These are phyloP conservation scores for Adelosebastes latens DNA, from an alignment of 2,797 vertebrate genomes.

Conservation along the genomic window DNA sequence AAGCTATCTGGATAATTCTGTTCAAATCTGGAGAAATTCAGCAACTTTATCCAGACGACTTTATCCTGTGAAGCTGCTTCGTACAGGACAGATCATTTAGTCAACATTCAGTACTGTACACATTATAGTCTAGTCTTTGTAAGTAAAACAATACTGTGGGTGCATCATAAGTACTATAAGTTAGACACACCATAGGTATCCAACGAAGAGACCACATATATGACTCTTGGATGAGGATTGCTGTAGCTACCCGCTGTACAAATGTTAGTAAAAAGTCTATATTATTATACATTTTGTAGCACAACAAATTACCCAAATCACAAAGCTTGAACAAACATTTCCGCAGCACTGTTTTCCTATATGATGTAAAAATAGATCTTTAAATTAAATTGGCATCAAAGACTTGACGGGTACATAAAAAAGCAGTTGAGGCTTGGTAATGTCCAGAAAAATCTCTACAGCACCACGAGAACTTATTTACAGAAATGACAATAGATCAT, in stretches of 20 bases:
- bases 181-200: not conserved
- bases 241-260: not conserved
- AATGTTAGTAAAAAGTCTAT: not conserved
- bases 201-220: not conserved
- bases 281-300: conserved; percentile 10
- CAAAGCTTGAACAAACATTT: conserved; percentile 8
- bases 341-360: conserved; percentile 3
- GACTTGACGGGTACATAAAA: conserved; percentile 19
- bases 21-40: not conserved
- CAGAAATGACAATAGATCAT: conserved; percentile 40
- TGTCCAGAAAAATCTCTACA: conserved; percentile 48
- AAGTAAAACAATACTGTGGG: not conserved
- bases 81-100: not conserved
- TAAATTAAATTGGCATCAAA: conserved; percentile 40
- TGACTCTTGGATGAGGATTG: not conserved
- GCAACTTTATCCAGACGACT: not conserved
- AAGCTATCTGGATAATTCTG: not conserved
- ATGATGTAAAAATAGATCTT: conserved; percentile 43
- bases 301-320: conserved; percentile 29
- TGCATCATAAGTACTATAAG: not conserved
- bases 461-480: conserved; percentile 66
- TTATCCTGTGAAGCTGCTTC: not conserved
- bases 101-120: not conserved
- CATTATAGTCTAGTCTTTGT: not conserved
- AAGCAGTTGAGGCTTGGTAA: conserved; percentile 17